Base-by-base conservation (phyloP, 2,888 invertebrate genomes). In the Branchipolynoe longqiensis region DNA sequence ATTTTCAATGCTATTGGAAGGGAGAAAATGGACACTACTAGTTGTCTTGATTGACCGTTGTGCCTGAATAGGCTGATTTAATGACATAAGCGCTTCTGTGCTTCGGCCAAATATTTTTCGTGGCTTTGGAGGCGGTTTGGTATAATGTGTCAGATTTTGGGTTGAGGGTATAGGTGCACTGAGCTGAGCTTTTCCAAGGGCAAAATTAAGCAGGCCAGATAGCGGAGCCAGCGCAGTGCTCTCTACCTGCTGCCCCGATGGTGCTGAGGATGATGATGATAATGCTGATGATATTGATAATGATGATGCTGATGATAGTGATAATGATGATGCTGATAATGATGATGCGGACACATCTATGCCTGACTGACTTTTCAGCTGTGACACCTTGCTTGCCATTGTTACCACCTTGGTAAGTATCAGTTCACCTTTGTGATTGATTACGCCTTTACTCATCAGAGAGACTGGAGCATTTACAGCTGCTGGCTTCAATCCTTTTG, bases 151-250 rank as follows among this genome's bases (percentile, higher is more conserved):
- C n/a, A 18, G 48, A 48, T 48, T 48, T 48, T 48, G 8, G 8
- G 8, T 48, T 48, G 48, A 48, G n/a, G n/a, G n/a, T n/a, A n/a
- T n/a, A n/a, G n/a, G 48, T 18, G 48, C 48, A 8, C 48, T 48
- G 48, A 18, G 48, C 48, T 12, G 48, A 48, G 18, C 48, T 48
- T 48, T 8, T 18, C n/a, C n/a, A n/a, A 48, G 41, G 12, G 48
- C 78, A 1, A 48, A 78, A 25, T 41, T 78, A 3, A 78, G 28
- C 6, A 78, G 78, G 8, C 78, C 78, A 25, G 78, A 48, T 25
- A 48, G 1, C 12, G 48, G 48, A 3, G 48, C 54, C 28, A 48
- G 28, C 6, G 62, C 8, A 6, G 6, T 6, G n/a, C 62, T 62
- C 28, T 62, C 8, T 8, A 4, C 18, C 28, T 3, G 41, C 28